Evolutionary conservation across 1,140 invertebrate genomes (phyloP).

Genomic region (Sminthurides bifidus): DNA sequence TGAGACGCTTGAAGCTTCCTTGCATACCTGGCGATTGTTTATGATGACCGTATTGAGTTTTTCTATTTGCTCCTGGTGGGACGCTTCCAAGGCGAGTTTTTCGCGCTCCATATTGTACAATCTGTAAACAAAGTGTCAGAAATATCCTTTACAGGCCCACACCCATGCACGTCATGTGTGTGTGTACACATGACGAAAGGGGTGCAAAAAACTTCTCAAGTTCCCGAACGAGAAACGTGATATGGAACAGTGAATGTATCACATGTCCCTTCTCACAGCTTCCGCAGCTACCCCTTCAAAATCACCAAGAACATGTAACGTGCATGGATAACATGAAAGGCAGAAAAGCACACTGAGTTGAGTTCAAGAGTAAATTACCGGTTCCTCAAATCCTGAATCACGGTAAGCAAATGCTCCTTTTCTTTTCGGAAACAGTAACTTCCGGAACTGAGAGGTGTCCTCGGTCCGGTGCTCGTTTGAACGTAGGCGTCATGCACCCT

Average conservation of each 20-base stretch:
- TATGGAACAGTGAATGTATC: too few species aligned
- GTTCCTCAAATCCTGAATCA: conserved; percentile 2
- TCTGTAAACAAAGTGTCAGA: conserved; percentile 2
- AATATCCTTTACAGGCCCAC: too few species aligned
- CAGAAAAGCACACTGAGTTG: not conserved
- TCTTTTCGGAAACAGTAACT: not conserved
- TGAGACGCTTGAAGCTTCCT: not conserved
- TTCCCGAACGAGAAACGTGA: too few species aligned
- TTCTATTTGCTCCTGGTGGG: not conserved
- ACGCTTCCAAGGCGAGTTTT: not conserved
- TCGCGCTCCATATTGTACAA: not conserved
- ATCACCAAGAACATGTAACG: too few species aligned
- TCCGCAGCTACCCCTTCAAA: too few species aligned
- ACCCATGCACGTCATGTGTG: too few species aligned
- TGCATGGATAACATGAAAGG: not conserved
- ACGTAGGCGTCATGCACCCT: too few species aligned
- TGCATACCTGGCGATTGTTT: not conserved
- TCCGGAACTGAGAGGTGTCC: not conserved
- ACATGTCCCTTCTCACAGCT: too few species aligned
- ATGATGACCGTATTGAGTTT: not conserved
- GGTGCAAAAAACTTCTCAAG: too few species aligned
- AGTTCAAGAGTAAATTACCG: not conserved
- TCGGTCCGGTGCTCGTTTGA: too few species aligned
- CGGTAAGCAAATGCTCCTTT: not conserved
- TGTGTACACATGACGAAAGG: too few species aligned